These are phyloP conservation scores for Diabrotica balteata DNA, from an alignment of 2,888 invertebrate species.

Conservation along the genomic window DNA sequence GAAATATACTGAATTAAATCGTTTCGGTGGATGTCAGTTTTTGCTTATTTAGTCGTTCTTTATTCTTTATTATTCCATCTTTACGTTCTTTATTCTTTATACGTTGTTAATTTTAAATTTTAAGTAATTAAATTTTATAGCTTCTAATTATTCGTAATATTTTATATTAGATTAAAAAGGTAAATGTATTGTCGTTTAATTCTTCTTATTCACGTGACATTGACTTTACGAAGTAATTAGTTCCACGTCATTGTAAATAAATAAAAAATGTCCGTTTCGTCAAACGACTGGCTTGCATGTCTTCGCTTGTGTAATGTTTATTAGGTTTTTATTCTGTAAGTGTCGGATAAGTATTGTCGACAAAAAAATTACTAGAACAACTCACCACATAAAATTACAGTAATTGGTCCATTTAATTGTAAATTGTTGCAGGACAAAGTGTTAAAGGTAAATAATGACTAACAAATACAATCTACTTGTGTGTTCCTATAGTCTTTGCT, in stretches of 20 bases:
- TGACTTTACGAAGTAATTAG: slow-evolving; percentile 2
- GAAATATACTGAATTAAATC: no score
- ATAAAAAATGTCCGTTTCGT: slow-evolving; percentile 4
- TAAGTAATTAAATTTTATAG: no score
- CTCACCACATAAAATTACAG: slow-evolving; percentile 19
- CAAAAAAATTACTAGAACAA: slow-evolving; percentile 21
- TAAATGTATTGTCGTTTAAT: no score
- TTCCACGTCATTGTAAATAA: slow-evolving; percentile 10
- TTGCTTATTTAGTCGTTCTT: no score
- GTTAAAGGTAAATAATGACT: slow-evolving; percentile 16
- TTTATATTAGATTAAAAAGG: no score
- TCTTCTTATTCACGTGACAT: no score
- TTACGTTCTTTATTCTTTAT: no score
- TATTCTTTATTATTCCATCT: no score
- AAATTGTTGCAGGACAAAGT: slow-evolving; percentile 25
- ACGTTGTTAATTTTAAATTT: no score
- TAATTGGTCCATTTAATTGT: slow-evolving; percentile 34
- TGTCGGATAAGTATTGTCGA: slow-evolving; percentile 3
- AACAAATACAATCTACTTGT: slow-evolving; percentile 19
- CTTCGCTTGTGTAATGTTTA: slow-evolving; percentile 7
- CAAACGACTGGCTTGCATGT: slow-evolving; percentile 2
- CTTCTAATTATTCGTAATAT: no score
- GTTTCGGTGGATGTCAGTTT: no score
- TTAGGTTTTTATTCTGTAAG: slow-evolving; percentile 7
- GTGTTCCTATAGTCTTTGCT: slow-evolving; percentile 11